These are phyloP conservation scores for Loriculus beryllinus DNA, from an alignment of 2,797 vertebrate genomes.

Conservation along the genomic window DNA sequence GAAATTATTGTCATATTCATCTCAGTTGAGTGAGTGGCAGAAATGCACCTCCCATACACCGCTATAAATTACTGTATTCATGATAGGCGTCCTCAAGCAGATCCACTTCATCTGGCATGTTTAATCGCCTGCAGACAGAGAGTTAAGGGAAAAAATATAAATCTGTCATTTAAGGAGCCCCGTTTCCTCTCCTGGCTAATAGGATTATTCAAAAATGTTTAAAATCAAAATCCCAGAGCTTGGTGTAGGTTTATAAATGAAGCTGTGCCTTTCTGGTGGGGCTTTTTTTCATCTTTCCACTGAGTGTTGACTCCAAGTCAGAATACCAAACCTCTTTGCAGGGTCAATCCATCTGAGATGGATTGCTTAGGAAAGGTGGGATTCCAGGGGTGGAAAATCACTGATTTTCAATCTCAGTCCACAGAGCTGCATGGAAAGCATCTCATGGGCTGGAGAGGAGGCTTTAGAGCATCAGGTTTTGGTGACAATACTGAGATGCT, in stretches of 20 bases:
- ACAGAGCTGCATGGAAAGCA: not conserved
- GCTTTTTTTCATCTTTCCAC: not conserved
- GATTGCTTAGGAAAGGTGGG: not conserved
- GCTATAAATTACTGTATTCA: not conserved
- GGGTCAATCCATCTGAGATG: not conserved
- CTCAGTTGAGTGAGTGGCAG: not conserved
- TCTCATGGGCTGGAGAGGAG: accelerated
- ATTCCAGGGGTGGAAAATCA: not conserved
- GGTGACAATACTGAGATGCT: not conserved
- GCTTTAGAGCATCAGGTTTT: not conserved
- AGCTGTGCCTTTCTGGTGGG: not conserved
- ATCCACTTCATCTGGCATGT: not conserved
- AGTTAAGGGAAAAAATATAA: not conserved
- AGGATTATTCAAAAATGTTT: constrained; percentile 69
- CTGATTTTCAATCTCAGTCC: not conserved
- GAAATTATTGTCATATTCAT: not conserved
- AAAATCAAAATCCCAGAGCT: constrained; percentile 59
- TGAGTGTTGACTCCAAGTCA: not conserved
- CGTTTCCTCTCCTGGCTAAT: constrained; percentile 63
- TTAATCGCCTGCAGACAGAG: constrained; percentile 29
- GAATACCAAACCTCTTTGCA: not conserved
- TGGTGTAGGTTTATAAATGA: constrained; percentile 54
- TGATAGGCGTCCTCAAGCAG: not conserved
- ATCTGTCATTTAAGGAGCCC: constrained; percentile 42
- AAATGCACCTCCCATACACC: not conserved